Percentiles rank a stretch among this genome's conserved stretches.
Conservation (phyloP, 2,113 vertebrate genomes). For the Tragelaphus imberbis region DNA sequence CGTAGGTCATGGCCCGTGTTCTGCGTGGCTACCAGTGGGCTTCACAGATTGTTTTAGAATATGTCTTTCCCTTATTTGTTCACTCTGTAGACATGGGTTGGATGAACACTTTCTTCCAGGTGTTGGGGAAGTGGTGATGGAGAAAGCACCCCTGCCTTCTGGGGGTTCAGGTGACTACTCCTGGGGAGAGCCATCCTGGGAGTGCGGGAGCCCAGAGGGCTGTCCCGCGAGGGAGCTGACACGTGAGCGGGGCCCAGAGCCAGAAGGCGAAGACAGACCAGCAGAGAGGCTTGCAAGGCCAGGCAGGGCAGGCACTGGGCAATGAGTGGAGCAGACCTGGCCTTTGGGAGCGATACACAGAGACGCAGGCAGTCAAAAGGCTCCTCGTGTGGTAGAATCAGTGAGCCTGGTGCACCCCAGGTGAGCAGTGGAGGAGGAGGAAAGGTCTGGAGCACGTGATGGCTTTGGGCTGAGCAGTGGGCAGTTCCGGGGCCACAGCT, state of each 20-base stretch:
- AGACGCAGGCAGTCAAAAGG: not conserved
- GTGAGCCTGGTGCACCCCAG: not conserved
- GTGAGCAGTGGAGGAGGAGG: not conserved
- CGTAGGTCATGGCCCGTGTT: fast-evolving
- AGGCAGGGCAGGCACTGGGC: not conserved
- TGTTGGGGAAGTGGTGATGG: not conserved
- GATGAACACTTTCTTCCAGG: not conserved
- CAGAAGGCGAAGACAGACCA: too few species aligned
- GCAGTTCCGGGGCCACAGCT: not conserved
- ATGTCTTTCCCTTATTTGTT: not conserved
- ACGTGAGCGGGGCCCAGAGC: not conserved
- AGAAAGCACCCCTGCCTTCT: not conserved
- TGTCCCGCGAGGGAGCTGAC: not conserved
- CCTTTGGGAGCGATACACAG: not conserved
- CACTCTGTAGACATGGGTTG: too few species aligned
- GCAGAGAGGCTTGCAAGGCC: not conserved
- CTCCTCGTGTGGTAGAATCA: not conserved
- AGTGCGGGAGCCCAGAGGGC: not conserved
- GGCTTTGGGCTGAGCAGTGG: not conserved
- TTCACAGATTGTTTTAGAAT: not conserved
- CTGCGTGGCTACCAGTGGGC: not conserved
- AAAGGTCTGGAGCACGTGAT: not conserved
- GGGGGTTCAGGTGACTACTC: not conserved
- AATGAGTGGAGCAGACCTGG: too few species aligned
- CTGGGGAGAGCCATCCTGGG: too few species aligned